Conservation (phyloP, 2,888 invertebrate genomes). For the Theretra japonica region DNA sequence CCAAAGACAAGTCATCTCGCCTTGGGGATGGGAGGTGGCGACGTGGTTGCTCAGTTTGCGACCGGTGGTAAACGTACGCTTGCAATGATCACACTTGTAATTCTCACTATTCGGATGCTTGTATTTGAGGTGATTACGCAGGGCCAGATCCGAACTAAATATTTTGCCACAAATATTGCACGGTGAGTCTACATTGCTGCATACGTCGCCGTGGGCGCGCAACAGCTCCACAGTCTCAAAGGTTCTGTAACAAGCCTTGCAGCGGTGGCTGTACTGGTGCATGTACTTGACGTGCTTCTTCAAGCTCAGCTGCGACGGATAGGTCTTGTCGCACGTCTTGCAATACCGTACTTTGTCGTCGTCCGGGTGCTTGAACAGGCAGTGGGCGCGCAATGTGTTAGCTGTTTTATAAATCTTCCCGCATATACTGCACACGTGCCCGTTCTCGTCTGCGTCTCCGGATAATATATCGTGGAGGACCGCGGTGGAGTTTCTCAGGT, state of each 20-base stretch:
- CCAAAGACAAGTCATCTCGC: conserved; percentile 52
- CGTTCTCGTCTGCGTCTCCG: conserved; percentile 33
- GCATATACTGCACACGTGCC: conserved; percentile 74
- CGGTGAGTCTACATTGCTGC: conserved; percentile 53
- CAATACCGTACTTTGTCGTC: conserved; percentile 54
- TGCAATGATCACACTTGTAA: conserved; percentile 59
- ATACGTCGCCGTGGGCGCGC: conserved; percentile 50
- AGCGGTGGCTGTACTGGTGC: conserved; percentile 61
- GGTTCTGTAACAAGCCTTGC: conserved; percentile 62
- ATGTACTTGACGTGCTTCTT: conserved; percentile 68
- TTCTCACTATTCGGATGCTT: conserved; percentile 58
- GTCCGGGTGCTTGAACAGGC: conserved; percentile 63
- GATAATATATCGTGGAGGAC: conserved; percentile 59
- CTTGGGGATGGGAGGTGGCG: conserved; percentile 55
- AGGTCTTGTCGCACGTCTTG: conserved; percentile 60
- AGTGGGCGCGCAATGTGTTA: conserved; percentile 61
- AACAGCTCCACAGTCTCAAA: conserved; percentile 53
- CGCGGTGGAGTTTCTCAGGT: conserved; percentile 58
- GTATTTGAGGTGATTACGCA: conserved; percentile 65
- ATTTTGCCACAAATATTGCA: conserved; percentile 61
- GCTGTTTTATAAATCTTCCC: conserved; percentile 65
- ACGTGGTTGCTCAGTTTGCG: conserved; percentile 61
- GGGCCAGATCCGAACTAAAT: conserved; percentile 56
- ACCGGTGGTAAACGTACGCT: conserved; percentile 56
- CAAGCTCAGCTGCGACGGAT: conserved; percentile 64